A percentile compares a stretch with the other conserved stretches of the same genome.
Conservation (phyloP, 2,113 vertebrate species). For the Eclectus roratus region DNA sequence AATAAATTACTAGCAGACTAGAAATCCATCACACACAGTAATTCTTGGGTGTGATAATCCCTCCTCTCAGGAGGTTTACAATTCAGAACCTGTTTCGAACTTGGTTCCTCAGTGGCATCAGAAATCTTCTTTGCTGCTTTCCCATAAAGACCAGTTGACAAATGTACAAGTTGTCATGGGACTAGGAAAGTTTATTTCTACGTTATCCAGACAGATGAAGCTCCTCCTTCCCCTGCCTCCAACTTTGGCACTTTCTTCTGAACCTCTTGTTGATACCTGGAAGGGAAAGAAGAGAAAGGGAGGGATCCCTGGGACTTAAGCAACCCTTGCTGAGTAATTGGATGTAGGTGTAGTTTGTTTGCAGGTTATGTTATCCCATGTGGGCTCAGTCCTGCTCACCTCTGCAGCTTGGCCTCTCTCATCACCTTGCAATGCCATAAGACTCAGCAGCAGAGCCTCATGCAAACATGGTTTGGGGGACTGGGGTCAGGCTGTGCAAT, state of each 20-base stretch:
- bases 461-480: background rate
- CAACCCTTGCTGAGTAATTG: background rate
- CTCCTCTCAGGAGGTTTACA: background rate
- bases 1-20: background rate
- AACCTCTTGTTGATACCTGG: background rate
- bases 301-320: rapidly evolving
- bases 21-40: background rate
- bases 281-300: background rate
- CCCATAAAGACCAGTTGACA: background rate
- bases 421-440: background rate
- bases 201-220: background rate
- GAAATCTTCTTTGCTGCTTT: background rate
- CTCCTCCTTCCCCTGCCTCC: background rate
- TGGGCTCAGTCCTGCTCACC: background rate
- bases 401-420: background rate
- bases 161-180: background rate
- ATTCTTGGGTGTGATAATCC: background rate
- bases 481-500: background rate
- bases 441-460: background rate
- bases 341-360: background rate
- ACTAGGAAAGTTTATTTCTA: background rate
- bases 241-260: background rate
- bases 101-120: background rate
- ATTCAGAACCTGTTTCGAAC: background rate
- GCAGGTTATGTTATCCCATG: rapidly evolving